Evolutionary conservation across 2,797 vertebrate genomes (phyloP), one percentile per base, ranked within the genome.

Genomic region (Tenualosa ilisha): DNA sequence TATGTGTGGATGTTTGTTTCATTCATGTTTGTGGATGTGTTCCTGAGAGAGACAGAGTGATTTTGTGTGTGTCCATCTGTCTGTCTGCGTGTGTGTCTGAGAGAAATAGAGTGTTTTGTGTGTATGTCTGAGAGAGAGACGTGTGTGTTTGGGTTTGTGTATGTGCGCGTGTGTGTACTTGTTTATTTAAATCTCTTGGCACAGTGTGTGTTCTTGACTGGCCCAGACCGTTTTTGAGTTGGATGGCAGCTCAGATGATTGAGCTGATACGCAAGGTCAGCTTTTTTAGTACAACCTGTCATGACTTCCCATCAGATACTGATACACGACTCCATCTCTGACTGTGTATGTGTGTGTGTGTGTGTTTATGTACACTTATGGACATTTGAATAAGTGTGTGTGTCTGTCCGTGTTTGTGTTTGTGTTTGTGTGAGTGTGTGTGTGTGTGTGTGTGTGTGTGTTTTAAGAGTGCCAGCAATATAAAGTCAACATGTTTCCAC

Each of bases 111-210:
- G 1, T 53, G 50, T 13, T 13, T n/a, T 84, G 6, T 31, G 20
- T 40, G 22, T 63, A n/a, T 85, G 68, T 84, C 3, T 46, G 46
- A 46, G 46, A 46, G 46, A 46, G 46, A 46, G 46, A 46, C 46
- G 72, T 84, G 84, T 82, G 84, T 81, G 84, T 31, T 50, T 26
- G 81, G 37, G 50, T 26, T 0, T 54, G 6, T 84, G 43, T 85
- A 81, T 72, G 46, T 68, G 20, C 87, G 85, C 83, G 68, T 83
- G 83, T 75, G 50, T 83, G 82, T 68, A 40, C 83, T 46, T 84
- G 85, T 81, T 79, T 86, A 54, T 83, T 53, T 56, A 22, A 56
- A 56, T 20, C 54, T 22, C 54, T 56, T 56, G 54, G 54, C 54
- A 20, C 20, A 5, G 54, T 65, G 63, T 65, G 63, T 68, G 6